Base-by-base conservation (phyloP, 2,113 vertebrate genomes). In the Stictonetta naevosa region DNA sequence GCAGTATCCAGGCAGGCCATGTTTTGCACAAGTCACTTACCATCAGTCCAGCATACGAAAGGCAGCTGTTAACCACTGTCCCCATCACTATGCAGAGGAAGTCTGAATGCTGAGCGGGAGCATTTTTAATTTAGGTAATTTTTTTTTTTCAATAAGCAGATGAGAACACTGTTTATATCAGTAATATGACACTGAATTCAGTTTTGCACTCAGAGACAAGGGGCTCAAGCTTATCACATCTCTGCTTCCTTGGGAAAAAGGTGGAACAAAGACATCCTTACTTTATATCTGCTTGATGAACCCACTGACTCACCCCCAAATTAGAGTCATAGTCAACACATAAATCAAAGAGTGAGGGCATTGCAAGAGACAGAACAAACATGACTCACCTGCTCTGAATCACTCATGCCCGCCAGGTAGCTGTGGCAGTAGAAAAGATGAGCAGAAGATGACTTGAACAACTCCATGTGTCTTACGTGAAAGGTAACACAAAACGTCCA, bases 1-100 rank as follows among this genome's bases (percentile, higher is more conserved):
- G 6, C 16, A 36, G 16, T 2, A 33, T 17, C 16, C 20, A 29
- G 50, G 19, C 1, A 18, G 23, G 22, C 21, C 1, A 0, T 7
- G 19, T 6, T 59, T 55, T 64, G 26, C 26, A 42, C 22, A 59
- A 63, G 10, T 34, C 8, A 20, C 44, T 18, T 38, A 40, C 56
- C 56, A 62, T 34, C 58, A 31, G 25, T 42, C 19, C 36, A 42
- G 31, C 13, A 31, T 6, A 44, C 4, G 3, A 38, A 28, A 64
- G 8, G 28, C 4, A 80, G 6, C 34, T 58, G 34, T 9, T 36
- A 18, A 62, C 5, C 18, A 21, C 31, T 29, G 31, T 21, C 33
- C 58, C 9, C 10, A 9, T 16, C 6, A 10, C 40, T 5, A 60
- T 9, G 11, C 63, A 76, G 55, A 88, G 23, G 50, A 13, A 23